Conservation (phyloP, 2,113 vertebrate genomes). For the Pagrus major region DNA sequence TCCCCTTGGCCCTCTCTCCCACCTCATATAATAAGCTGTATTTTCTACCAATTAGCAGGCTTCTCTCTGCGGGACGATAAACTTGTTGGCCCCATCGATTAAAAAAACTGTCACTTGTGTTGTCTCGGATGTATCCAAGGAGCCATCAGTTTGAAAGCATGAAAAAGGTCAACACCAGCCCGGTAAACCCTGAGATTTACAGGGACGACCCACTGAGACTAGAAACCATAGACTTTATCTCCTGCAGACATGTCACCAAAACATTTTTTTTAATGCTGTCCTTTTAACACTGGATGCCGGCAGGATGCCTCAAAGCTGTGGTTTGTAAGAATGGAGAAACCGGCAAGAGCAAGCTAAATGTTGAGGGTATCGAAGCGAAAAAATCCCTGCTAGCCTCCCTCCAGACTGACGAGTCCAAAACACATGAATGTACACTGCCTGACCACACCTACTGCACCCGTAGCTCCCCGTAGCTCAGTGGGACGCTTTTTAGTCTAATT, state of each 20-base stretch:
- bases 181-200: conserved; percentile 13
- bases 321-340: too few species aligned
- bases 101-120: neutral
- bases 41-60: conserved; percentile 57
- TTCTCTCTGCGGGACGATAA: conserved; percentile 44
- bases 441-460: too few species aligned
- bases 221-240: neutral
- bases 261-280: neutral
- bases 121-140: neutral
- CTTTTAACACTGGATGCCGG: neutral
- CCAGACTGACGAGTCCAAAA: too few species aligned
- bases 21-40: neutral
- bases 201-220: neutral
- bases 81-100: conserved; percentile 35
- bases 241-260: neutral
- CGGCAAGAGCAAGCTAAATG: too few species aligned
- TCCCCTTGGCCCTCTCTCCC: neutral
- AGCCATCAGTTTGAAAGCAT: conserved; percentile 10
- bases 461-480: too few species aligned
- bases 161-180: conserved; percentile 43
- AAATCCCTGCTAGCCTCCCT: too few species aligned
- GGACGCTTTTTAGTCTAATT: too few species aligned
- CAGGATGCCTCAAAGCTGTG: neutral
- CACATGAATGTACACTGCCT: too few species aligned
- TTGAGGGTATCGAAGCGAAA: too few species aligned